Base-by-base conservation (phyloP, 2,888 invertebrate genomes). In the Sinhomidia bicolor region DNA sequence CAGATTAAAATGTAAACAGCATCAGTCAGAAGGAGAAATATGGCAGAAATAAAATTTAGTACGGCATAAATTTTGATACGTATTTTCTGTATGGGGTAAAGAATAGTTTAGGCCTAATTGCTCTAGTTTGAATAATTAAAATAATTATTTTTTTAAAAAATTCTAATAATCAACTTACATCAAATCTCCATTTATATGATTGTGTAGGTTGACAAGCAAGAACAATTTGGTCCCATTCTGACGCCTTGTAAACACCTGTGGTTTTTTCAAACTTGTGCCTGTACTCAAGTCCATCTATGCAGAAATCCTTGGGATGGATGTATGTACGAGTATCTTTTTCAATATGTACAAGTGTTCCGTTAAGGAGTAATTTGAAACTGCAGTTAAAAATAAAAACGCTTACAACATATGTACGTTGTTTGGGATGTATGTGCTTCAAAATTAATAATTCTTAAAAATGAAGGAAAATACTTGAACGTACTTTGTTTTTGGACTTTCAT, bases 171-270 rank as follows among this genome's bases (percentile, higher is more conserved):
- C n/a, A 44, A 81, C 23, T 44, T n/a, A 74, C 81, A 9, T 65
- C 36, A 57, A 57, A 47, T 29, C 32, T 29, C 17, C 14, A 10
- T 41, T 60, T 17, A 12, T 51, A 41, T 0, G n/a, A 5, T 54
- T 5, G 20, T 0, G 7, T 78, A 6, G 83, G 88, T 29, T 54
- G 26, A n/a, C 88, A 88, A 41, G 68, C 84, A 17, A 88, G 78
- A 17, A 88, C 78, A 0, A 85, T 41, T 82, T 90, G 90, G 60
- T 90, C 86, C 88, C 83, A 85, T 36, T 88, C 85, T 3, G 86
- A 80, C 0, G 76, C 80, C 57, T 54, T 57, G 36, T 88, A 87
- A 2, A 23, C 44, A 6, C 26, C n/a, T 44, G 1, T n/a, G n/a
- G n/a, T 54, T 3, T 68, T 14, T 9, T 57, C 47, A 20, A 23